A percentile compares a stretch with the other conserved stretches of the same genome.
Evolutionary conservation across 1,140 invertebrate species (phyloP).

Genomic region (Halictus rubicundus): DNA sequence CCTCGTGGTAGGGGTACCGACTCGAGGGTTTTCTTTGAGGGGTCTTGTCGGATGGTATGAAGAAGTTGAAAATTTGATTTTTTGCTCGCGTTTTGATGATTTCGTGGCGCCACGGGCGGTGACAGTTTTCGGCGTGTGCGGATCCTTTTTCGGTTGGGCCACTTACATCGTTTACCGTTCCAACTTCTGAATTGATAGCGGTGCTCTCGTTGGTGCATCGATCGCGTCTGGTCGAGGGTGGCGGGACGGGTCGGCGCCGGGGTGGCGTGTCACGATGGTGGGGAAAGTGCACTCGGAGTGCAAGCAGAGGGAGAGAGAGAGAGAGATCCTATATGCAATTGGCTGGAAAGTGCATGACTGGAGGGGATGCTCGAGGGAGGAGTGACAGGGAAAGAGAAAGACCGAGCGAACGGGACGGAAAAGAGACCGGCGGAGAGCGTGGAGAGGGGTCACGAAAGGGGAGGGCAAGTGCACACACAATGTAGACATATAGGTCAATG

Average conservation of each 20-base stretch:
- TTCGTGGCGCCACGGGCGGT: too few relatives aligned
- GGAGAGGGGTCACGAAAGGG: slow-evolving; percentile 44
- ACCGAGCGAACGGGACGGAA: slow-evolving; percentile 43
- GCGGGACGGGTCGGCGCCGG: slow-evolving; percentile 53
- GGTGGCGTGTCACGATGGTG: slow-evolving; percentile 51
- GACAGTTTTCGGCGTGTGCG: too few relatives aligned
- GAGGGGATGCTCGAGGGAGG: slow-evolving; percentile 49
- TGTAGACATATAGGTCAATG: slow-evolving; percentile 72
- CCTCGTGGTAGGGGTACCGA: too few relatives aligned
- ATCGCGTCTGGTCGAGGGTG: slow-evolving; percentile 47
- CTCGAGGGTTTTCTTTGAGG: too few relatives aligned
- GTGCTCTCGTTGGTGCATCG: slow-evolving; percentile 52
- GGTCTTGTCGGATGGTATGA: too few relatives aligned
- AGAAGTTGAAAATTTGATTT: too few relatives aligned
- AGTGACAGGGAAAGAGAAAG: slow-evolving; percentile 47
- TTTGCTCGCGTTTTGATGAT: too few relatives aligned
- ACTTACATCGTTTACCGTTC: too few relatives aligned
- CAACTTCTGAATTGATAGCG: background rate
- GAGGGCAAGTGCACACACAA: slow-evolving; percentile 55
- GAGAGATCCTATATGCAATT: slow-evolving; percentile 59
- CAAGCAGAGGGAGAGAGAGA: slow-evolving; percentile 36
- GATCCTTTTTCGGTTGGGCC: too few relatives aligned
- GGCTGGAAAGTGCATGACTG: slow-evolving; percentile 62
- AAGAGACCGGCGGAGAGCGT: slow-evolving; percentile 27
- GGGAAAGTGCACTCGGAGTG: slow-evolving; percentile 58